Base-by-base conservation (phyloP, 2,113 vertebrate species). In the Sardina pilchardus region DNA sequence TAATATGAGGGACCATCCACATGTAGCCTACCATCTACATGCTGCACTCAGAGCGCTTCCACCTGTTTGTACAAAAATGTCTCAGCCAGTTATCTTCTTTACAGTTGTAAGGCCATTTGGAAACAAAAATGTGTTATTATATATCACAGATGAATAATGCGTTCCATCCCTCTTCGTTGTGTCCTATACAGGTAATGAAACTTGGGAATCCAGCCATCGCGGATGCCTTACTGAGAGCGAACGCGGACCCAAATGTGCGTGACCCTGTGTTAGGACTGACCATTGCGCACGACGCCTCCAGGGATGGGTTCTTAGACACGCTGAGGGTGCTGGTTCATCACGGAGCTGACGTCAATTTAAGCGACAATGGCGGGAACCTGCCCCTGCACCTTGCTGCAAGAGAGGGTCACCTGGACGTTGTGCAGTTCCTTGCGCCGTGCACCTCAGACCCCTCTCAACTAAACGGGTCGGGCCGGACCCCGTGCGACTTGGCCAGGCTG, bases 361-460 rank as follows among this genome's bases (percentile, higher is more conserved):
- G 92, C 87, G 97, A 99, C 84, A 75, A 87, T 7, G 89, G 92
- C 19, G 97, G 96, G 30, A 97, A 98, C 94, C 94, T 98, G 87
- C 97, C 97, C 36, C 83, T 98, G 90, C 97, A 99, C 92, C 90
- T 96, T 93, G 97, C 97, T 30, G 97, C 96, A 36, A 93, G 86
- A 47, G 95, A 96, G 90, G 97, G 97, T 2, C 95, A 97, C 24
- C 92, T 94, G 88, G 92, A 92, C 3, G 96, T 96, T 85, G 95
- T 97, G 87, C 88, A 92, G 87, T 92, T 95, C 86, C 95, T 99
- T 39, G 84, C 96, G 42, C 93, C 81, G 26, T 85, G 43, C 89
- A 95, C 95, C 0, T 90, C 92, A 39, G 88, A 95, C 90, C 93
- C 94, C 14, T 87, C 90, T 82, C 91, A 90, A 86, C 85, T 83